These are phyloP conservation scores for Listronotus oregonensis DNA, from an alignment of 1,140 invertebrate genomes.

Conservation along the genomic window DNA sequence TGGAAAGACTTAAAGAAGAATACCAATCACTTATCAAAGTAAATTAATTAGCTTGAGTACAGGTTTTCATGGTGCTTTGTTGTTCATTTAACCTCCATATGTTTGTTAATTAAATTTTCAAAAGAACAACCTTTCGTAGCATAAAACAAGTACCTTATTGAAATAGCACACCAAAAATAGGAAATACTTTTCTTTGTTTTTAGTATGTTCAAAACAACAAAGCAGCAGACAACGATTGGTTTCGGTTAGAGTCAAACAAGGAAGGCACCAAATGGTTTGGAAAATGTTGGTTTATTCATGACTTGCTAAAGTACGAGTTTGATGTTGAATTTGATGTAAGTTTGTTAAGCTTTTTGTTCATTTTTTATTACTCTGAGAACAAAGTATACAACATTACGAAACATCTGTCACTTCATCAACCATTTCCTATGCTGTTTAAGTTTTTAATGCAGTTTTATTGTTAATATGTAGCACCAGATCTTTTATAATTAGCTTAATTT, in stretches of 20 bases:
- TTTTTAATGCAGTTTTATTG: too few species aligned
- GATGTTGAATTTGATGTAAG: slow-evolving; percentile 99
- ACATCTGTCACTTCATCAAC: too few species aligned
- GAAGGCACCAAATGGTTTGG: slow-evolving; percentile 98
- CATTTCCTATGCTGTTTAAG: too few species aligned
- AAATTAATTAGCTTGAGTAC: slow-evolving; percentile 36
- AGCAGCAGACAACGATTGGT: slow-evolving; percentile 96
- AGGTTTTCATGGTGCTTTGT: too few species aligned
- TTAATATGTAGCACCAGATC: too few species aligned
- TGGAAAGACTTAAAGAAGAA: slow-evolving; percentile 94
- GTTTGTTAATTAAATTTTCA: slow-evolving; percentile 4
- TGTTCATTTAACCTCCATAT: neutral
- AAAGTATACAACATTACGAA: too few species aligned
- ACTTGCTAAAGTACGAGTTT: slow-evolving; percentile 96
- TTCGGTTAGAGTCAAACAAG: slow-evolving; percentile 95
- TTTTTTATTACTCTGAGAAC: too few species aligned
- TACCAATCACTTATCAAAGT: slow-evolving; percentile 95
- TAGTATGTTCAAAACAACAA: slow-evolving; percentile 99
- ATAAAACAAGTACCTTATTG: too few species aligned
- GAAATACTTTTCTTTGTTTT: slow-evolving; percentile 51
- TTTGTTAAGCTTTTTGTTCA: too few species aligned
- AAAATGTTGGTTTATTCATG: slow-evolving; percentile 97
- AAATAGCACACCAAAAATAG: too few species aligned
- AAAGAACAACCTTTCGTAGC: too few species aligned
- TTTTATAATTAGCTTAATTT: too few species aligned